phyloP scores from a whole-genome alignment of 2,888 invertebrate genomes.

The Caenorhabditis sulstoni region DNA sequence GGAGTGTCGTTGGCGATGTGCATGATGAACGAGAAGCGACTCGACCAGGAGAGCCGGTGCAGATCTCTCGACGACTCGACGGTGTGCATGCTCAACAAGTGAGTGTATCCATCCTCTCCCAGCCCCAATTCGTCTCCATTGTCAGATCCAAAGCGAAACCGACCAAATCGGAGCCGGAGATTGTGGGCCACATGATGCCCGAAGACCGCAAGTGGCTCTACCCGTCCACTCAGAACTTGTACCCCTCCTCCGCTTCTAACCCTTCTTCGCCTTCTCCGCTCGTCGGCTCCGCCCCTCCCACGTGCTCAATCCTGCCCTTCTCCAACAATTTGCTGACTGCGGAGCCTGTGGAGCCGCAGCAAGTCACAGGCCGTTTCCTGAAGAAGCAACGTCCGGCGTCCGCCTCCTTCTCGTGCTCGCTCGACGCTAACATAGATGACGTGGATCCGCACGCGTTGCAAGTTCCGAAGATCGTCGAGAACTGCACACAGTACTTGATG shows the following conservation, averaged over 20 bases:
- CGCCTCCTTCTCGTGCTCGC: slow-evolving; percentile 62
- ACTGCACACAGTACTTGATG: slow-evolving; percentile 81
- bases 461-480: slow-evolving; percentile 81
- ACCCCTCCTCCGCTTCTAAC: slow-evolving; percentile 55
- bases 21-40: slow-evolving; percentile 87
- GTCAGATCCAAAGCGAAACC: slow-evolving; percentile 57
- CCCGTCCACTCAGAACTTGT: slow-evolving; percentile 64
- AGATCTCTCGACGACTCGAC: slow-evolving; percentile 66
- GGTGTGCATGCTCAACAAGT: slow-evolving; percentile 49
- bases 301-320: slow-evolving; percentile 50
- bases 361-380: slow-evolving; percentile 60
- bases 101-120: slow-evolving; percentile 2
- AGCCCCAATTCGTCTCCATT: background rate
- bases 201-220: slow-evolving; percentile 68
- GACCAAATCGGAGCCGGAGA: slow-evolving; percentile 66
- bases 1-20: slow-evolving; percentile 90
- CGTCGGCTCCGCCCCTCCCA: slow-evolving; percentile 62
- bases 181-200: slow-evolving; percentile 41
- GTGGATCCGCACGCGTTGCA: slow-evolving; percentile 77
- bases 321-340: slow-evolving; percentile 42
- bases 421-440: slow-evolving; percentile 58
- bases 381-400: slow-evolving; percentile 65
- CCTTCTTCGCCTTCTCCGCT: slow-evolving; percentile 62
- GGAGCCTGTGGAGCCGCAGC: slow-evolving; percentile 41
- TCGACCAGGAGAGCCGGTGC: slow-evolving; percentile 67